Evolutionary conservation across 2,888 invertebrate genomes (phyloP).

Genomic region (Limenitis camilla): DNA sequence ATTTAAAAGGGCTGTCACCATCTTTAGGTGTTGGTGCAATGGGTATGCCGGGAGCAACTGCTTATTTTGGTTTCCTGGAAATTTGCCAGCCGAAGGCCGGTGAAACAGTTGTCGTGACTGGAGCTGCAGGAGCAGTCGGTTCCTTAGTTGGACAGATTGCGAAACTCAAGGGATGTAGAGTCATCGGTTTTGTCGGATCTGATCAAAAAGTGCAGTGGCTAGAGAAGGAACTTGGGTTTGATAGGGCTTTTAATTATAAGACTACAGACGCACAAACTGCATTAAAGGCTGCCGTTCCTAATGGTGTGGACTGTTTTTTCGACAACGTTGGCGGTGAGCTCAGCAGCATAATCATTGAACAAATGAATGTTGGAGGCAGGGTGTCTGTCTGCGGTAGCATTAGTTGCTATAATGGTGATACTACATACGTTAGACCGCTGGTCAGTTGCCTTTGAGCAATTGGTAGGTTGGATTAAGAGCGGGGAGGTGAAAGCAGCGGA

Average conservation of each 20-base stretch:
- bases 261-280: constrained; percentile 62
- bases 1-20: constrained; percentile 57
- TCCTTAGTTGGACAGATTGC: constrained; percentile 82
- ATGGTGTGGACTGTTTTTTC: constrained; percentile 82
- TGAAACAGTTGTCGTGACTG: constrained; percentile 78
- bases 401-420: constrained; percentile 47
- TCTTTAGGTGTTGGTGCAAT: constrained; percentile 74
- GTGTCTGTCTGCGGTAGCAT: constrained; percentile 47
- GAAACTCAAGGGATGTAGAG: constrained; percentile 72
- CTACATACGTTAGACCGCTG: constrained; percentile 70
- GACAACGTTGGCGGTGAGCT: constrained; percentile 82
- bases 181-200: constrained; percentile 80
- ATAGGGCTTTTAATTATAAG: constrained; percentile 81
- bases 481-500: constrained; percentile 80
- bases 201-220: constrained; percentile 80
- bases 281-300: constrained; percentile 76
- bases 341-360: constrained; percentile 68
- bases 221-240: constrained; percentile 76
- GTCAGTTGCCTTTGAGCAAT: constrained; percentile 73
- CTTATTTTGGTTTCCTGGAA: constrained; percentile 79
- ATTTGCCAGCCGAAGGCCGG: constrained; percentile 78
- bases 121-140: constrained; percentile 83
- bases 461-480: constrained; percentile 75
- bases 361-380: constrained; percentile 67
- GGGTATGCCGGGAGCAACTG: constrained; percentile 80